Evolutionary conservation across 2,888 invertebrate genomes (phyloP), one percentile per base, ranked within the genome.

Genomic region (Andrena marginata): DNA sequence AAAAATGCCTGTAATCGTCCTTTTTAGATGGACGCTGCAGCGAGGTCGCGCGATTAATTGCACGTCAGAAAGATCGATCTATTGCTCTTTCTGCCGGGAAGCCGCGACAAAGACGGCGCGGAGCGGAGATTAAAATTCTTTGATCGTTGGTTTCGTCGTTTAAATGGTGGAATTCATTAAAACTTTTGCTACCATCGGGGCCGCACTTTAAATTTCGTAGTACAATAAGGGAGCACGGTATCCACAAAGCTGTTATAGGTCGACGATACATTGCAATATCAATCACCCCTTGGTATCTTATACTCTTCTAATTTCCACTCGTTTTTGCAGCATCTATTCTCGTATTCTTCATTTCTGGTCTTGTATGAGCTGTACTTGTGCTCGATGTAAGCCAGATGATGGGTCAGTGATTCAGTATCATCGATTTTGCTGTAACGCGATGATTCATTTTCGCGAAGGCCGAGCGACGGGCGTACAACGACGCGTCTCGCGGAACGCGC

Each of bases 21-120:
- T 56, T 78, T 68, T 72, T 64, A 64, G 42, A 48, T 3, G 20
- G 42, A 0, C 23, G 33, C 49, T 8, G 54, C 8, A 31, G 68
- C 49, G 29, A 29, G 71, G 20, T 10, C 33, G 63, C 10, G 48
- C 56, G 79, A 69, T 80, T 80, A 80, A 80, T 78, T 79, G 68
- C 72, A 63, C 68, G 72, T 69, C 79, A 26, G 63, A 59, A 23
- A 51, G 72, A 78, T 80, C 79, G 80, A 80, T 80, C 42, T 78
- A 72, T 78, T 4, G 78, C 54, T 0, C 6, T 35, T 33, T 26
- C 2, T 7, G n/a, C 5, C 48, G 26, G 13, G 62, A 13, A 31
- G 2, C 23, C 26, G 62, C 70, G 65, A 71, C 48, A 77, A 80
- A 69, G 60, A 51, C 42, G 31, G 23, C n/a, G 29, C 1, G n/a